Evolutionary conservation across 2,888 invertebrate genomes (phyloP), one percentile per base, ranked within the genome.

Genomic region (Sphinx pinastri): DNA sequence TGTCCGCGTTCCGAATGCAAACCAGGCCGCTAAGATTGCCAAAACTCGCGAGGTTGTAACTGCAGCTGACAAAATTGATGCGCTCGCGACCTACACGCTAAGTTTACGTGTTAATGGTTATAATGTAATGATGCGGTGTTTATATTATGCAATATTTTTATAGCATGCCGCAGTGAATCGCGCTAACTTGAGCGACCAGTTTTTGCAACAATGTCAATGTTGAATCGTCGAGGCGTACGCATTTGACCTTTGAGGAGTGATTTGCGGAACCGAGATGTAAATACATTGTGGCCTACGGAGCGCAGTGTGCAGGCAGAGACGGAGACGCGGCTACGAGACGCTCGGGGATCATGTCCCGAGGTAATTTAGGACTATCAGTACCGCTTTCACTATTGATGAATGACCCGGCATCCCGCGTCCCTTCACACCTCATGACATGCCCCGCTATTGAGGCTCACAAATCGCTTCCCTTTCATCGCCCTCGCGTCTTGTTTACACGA

Each of bases 381-480:
- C 80, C 82, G 88, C 90, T 92, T 93, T 92, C 92, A 88, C 89
- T 81, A 75, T 83, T 85, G 87, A 90, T 88, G 87, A 89, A 88
- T 88, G 88, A 90, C 89, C 87, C 79, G 79, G 79, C 79, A 82
- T 77, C 81, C 76, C 77, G 79, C 81, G 82, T 84, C 85, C 85
- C 88, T 86, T 85, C 79, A 81, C 85, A 84, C 82, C 84, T 85
- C 79, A 79, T 80, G 83, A 84, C 84, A 78, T 82, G 81, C 79
- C 82, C 78, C 77, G 81, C 84, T 82, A 82, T 87, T 83, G 82
- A 84, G 79, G 81, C 82, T 77, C 83, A 87, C 86, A 88, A 86
- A 91, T 88, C 85, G 85, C 88, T 90, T 89, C 87, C 84, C 84
- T 90, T 91, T 90, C 89, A 88, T 84, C 85, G 86, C 84, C 83